Evolutionary conservation across 1,140 invertebrate species (phyloP).

Genomic region (Macrobrachium nipponense): DNA sequence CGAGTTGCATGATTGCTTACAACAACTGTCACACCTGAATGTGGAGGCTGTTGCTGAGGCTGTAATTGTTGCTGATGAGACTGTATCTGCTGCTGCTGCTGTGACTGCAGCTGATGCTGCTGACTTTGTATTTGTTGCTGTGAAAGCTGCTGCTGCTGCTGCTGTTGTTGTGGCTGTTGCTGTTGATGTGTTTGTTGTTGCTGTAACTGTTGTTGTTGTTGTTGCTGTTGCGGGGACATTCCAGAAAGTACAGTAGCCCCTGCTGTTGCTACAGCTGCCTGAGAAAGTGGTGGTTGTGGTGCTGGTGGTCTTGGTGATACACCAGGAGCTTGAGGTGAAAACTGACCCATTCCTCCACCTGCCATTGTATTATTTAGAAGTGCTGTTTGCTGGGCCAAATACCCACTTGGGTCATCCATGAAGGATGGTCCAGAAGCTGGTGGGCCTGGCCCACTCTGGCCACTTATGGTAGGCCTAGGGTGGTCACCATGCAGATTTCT

Average conservation of each 20-base stretch:
- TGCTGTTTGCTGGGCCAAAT: slow-evolving; percentile 87
- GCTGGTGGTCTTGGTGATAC: slow-evolving; percentile 42
- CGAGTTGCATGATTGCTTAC: slow-evolving; percentile 23
- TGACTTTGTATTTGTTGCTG: too few relatives aligned
- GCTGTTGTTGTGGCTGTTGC: too few relatives aligned
- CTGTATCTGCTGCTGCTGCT: too few relatives aligned
- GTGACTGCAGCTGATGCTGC: too few relatives aligned
- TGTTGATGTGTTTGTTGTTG: background rate
- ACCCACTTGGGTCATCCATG: slow-evolving; percentile 89
- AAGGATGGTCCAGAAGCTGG: slow-evolving; percentile 75
- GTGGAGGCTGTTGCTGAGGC: slow-evolving; percentile 38
- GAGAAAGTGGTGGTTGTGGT: slow-evolving; percentile 34
- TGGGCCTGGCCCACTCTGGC: slow-evolving; percentile 47
- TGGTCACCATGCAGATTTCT: slow-evolving; percentile 68
- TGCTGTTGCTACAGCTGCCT: slow-evolving; percentile 47
- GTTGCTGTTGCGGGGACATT: too few relatives aligned
- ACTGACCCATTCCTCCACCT: slow-evolving; percentile 67
- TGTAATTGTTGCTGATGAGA: slow-evolving; percentile 36
- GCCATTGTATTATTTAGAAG: slow-evolving; percentile 86
- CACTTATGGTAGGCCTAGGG: slow-evolving; percentile 64
- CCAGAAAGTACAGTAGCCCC: background rate
- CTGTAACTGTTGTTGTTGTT: too few relatives aligned
- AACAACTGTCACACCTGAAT: slow-evolving; percentile 29
- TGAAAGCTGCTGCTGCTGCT: too few relatives aligned
- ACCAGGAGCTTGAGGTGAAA: slow-evolving; percentile 60